Base-by-base conservation (phyloP, 2,888 invertebrate genomes). In the Drosophila sordidula region DNA sequence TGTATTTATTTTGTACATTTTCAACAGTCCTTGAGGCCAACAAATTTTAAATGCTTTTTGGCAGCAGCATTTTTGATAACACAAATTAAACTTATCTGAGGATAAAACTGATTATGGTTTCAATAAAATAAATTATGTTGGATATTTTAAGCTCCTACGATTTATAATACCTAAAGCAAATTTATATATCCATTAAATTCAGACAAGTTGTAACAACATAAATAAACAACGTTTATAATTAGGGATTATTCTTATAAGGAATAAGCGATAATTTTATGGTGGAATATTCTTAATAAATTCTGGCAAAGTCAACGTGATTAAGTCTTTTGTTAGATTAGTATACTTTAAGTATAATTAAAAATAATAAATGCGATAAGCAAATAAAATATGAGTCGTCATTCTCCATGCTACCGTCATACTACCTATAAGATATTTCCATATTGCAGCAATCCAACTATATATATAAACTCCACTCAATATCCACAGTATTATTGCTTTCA, bases 1-100 rank as follows among this genome's bases (percentile, higher is more conserved):
- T 52, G 39, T 16, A 66, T 66, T 66, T 51, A 52, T 49, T 59
- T 41, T 36, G 14, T 9, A 52, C 41, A 4, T 16, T 68, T 46
- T 51, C n/a, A 18, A 42, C 36, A 25, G n/a, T 12, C 14, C 8
- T 42, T 6, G 18, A 25, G 16, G 38, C 49, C 9, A 32, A 34
- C 4, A 54, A 18, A 38, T 46, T 46, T 22, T 41, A 32, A 50
- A 36, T 44, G n/a, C 6, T 29, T 42, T 56, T 22, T 1, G 11
- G 38, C 16, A 12, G 0, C 11, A 0, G 4, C 0, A n/a, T 9
- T 25, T 36, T 32, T 9, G 22, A 8, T 29, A 29, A 2, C 14
- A n/a, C 1, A 16, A 16, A n/a, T 1, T 4, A 6, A 16, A 16
- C 9, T 1, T 16, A 39, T 16, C 9, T n/a, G 4, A 14, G 38